Conservation (phyloP, 2,113 vertebrate species). For the Labeo rohita region DNA sequence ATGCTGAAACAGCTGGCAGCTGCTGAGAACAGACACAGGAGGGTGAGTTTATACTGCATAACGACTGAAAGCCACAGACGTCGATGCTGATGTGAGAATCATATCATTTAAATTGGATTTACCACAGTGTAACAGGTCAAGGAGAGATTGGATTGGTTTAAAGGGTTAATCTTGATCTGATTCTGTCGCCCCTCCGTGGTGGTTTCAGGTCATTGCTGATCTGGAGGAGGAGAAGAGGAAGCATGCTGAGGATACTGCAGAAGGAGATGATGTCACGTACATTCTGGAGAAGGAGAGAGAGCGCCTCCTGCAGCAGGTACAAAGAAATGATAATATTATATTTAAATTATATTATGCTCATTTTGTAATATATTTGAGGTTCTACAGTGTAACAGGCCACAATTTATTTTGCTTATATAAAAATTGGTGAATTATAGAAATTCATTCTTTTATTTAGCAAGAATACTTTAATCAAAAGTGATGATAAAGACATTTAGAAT, state of each 20-base stretch:
- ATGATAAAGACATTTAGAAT: too few species aligned
- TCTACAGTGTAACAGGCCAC: not conserved
- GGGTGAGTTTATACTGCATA: conserved; percentile 71
- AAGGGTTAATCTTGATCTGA: not conserved
- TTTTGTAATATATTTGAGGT: not conserved
- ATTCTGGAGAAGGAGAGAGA: conserved; percentile 97
- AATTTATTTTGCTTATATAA: too few species aligned
- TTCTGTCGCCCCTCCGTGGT: conserved; percentile 52
- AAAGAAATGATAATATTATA: not conserved
- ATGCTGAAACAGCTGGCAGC: conserved; percentile 95
- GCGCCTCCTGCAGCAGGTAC: conserved; percentile 93
- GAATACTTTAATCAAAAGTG: too few species aligned
- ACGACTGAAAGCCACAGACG: not conserved
- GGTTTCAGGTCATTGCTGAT: conserved; percentile 90
- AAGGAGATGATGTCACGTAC: conserved; percentile 97
- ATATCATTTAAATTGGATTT: not conserved
- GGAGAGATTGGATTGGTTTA: conserved; percentile 3
- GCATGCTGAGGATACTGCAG: conserved; percentile 94
- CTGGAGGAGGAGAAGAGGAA: conserved; percentile 92
- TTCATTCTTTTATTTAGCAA: too few species aligned
- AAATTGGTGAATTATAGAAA: too few species aligned
- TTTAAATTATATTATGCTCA: not conserved
- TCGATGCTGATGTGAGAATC: not conserved
- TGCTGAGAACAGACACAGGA: conserved; percentile 90
- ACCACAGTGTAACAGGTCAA: not conserved